Evolutionary conservation across 2,797 vertebrate genomes (phyloP).

Genomic region (Champsocephalus gunnari): DNA sequence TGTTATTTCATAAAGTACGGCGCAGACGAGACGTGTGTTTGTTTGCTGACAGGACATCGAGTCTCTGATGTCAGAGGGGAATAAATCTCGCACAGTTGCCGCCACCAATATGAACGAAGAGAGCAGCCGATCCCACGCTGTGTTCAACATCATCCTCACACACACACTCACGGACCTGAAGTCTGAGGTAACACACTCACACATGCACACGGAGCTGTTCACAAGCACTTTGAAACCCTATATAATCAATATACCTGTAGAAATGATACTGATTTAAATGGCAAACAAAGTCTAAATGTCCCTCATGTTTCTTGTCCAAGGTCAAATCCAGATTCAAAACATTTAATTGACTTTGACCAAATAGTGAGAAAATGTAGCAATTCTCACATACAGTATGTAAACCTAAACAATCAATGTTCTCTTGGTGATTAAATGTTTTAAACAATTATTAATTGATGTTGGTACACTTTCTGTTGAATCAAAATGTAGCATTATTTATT

Average conservation of each 20-base stretch:
- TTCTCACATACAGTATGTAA: no score
- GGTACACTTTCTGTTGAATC: no score
- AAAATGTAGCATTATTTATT: no score
- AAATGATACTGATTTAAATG: background rate
- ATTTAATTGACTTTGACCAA: no score
- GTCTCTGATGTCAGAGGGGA: conserved; percentile 97
- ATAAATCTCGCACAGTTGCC: conserved; percentile 96
- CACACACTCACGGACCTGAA: conserved; percentile 91
- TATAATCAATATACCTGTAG: background rate
- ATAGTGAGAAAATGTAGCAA: no score
- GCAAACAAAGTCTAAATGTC: background rate
- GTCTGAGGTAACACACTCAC: conserved; percentile 83
- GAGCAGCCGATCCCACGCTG: conserved; percentile 95
- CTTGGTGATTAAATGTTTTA: no score
- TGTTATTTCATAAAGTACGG: background rate
- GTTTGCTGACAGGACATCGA: conserved; percentile 77
- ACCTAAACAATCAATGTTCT: no score
- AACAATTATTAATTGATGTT: no score
- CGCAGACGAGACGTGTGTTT: conserved; percentile 7
- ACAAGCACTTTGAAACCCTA: background rate
- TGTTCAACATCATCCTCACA: conserved; percentile 97
- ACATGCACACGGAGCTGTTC: background rate
- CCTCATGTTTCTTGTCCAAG: background rate
- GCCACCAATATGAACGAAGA: conserved; percentile 99
- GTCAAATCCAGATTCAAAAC: background rate